phyloP scores from a whole-genome alignment of 2,888 invertebrate genomes.

The Mesorhabditis spiculigera region DNA sequence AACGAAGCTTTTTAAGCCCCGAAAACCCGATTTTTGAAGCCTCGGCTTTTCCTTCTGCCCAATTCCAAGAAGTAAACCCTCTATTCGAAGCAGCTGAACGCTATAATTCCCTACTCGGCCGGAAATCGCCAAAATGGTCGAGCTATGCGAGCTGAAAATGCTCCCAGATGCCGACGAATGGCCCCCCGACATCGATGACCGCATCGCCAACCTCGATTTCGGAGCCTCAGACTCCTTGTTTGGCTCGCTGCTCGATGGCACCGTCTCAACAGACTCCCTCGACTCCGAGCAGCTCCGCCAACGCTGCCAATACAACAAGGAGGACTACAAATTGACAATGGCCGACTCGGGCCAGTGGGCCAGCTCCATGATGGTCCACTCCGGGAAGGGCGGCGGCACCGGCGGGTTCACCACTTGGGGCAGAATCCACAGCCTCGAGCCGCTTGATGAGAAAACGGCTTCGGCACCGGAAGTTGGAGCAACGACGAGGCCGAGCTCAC shows the following conservation, averaged over 20 bases:
- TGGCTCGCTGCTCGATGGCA: constrained; percentile 25
- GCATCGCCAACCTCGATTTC: constrained; percentile 57
- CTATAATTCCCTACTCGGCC: too few species aligned
- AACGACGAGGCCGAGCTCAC: not conserved
- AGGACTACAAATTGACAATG: constrained; percentile 58
- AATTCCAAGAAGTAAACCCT: too few species aligned
- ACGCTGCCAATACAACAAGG: constrained; percentile 38
- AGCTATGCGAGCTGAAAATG: constrained; percentile 38
- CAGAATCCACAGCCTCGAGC: constrained; percentile 43
- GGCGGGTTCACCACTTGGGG: constrained; percentile 57
- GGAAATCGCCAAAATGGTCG: constrained; percentile 22
- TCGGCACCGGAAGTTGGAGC: constrained; percentile 30
- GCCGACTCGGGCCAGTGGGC: constrained; percentile 56
- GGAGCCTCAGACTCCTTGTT: constrained; percentile 29
- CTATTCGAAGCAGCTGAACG: too few species aligned
- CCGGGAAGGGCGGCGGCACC: not conserved
- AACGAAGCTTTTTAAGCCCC: too few species aligned
- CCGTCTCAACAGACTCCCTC: constrained; percentile 55
- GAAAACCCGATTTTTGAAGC: too few species aligned
- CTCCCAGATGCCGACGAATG: constrained; percentile 39
- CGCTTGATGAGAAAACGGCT: constrained; percentile 35
- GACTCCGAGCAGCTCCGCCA: constrained; percentile 47
- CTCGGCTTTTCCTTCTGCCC: too few species aligned
- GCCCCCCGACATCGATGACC: constrained; percentile 55
- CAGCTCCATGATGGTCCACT: constrained; percentile 19